Base-by-base conservation (phyloP, 2,113 vertebrate genomes). In the Panurus biarmicus region DNA sequence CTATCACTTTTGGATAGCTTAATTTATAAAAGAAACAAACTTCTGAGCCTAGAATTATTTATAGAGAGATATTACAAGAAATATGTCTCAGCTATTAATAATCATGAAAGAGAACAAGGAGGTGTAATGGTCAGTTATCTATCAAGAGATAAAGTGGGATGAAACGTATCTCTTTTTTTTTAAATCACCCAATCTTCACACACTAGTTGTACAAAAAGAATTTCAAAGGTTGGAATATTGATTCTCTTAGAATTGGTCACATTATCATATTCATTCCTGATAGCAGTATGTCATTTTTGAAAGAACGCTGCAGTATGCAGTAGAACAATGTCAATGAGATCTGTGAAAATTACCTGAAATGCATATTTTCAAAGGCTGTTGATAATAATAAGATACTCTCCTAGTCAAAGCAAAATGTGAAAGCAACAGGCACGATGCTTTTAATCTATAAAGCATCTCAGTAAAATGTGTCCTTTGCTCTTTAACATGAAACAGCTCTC, bases 1-100 rank as follows among this genome's bases (percentile, higher is more conserved):
- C 48, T 90, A 92, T 95, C 40, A 35, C 44, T 92, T 96, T 90
- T 85, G 77, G 85, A 85, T 89, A 85, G 76, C 64, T 90, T 92
- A 92, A 97, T 96, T 93, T 90, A 74, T 93, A 92, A 92, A 92
- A 72, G 72, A 96, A 85, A 90, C 87, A 95, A 92, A 87, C 45
- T 75, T 89, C 60, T 26, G 33, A 69, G 45, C 31, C 44, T 78
- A 57, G 33, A 88, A 86, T 81, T 95, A 94, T 87, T 93, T 95
- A 93, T 85, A 80, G 73, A 95, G 58, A 26, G 57, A 48, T 89
- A 61, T 82, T 92, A 70, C 70, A 90, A 82, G 82, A 88, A 84
- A 66, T 87, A 91, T 44, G 47, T 82, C 50, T 36, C 67, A 78
- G 76, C 26, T 72, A 36, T 90, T 94, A 94, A 93, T 85, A 96